Evolutionary conservation across 2,888 invertebrate genomes (phyloP).

Genomic region (Clitarchus hookeri): DNA sequence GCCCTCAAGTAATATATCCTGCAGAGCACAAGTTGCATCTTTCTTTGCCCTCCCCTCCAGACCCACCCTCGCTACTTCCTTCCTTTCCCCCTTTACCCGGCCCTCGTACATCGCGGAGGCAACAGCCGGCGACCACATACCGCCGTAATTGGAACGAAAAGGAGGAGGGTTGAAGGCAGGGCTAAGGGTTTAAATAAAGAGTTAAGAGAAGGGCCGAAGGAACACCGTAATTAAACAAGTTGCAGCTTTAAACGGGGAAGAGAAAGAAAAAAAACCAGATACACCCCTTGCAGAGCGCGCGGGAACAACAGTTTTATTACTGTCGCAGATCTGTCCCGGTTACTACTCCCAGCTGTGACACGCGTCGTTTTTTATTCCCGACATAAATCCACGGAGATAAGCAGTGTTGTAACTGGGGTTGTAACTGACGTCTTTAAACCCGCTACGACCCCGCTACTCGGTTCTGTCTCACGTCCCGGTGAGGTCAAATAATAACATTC

Average conservation of each 20-base stretch:
- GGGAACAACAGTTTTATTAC: constrained; percentile 5
- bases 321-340: neutral
- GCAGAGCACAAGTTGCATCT: constrained; percentile 7
- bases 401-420: neutral
- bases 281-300: neutral
- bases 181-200: neutral
- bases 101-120: neutral
- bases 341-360: neutral
- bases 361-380: neutral
- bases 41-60: neutral
- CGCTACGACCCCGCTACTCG: neutral
- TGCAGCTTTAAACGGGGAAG: neutral
- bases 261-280: neutral
- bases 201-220: neutral
- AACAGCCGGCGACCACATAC: constrained; percentile 8
- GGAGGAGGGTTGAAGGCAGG: neutral
- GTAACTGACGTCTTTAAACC: neutral
- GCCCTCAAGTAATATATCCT: constrained; percentile 9
- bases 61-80: neutral
- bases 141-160: constrained; percentile 14
- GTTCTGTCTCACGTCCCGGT: neutral
- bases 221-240: neutral
- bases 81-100: neutral
- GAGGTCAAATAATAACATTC: no score
- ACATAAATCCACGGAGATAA: constrained; percentile 2